Evolutionary conservation across 2,797 vertebrate genomes (phyloP).

Genomic region (Bucorvus abyssinicus): DNA sequence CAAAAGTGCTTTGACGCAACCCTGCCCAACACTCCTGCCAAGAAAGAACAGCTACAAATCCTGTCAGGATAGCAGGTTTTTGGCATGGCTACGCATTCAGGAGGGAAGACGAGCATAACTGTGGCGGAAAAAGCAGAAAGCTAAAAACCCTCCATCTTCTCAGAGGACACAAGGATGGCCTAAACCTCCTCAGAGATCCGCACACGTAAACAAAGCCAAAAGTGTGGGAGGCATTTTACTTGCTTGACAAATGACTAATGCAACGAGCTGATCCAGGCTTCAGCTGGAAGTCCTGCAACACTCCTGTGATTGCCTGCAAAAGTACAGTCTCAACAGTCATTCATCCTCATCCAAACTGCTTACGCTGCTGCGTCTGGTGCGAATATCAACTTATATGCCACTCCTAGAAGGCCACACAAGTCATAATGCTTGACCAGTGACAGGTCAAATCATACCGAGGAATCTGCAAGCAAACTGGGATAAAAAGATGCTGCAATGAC

Average conservation of each 20-base stretch:
- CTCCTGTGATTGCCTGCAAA: background rate
- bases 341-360: background rate
- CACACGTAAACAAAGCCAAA: background rate
- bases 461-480: background rate
- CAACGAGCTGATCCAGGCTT: background rate
- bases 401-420: background rate
- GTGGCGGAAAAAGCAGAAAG: background rate
- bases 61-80: constrained; percentile 31
- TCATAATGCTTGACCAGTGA: background rate
- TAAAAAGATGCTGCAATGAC: background rate
- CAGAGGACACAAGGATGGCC: background rate
- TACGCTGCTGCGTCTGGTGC: background rate
- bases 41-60: constrained; percentile 50
- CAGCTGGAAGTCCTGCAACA: background rate
- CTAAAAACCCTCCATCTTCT: background rate
- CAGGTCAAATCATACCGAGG: background rate
- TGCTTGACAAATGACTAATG: background rate
- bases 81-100: constrained; percentile 10
- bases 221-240: constrained; percentile 18
- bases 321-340: background rate
- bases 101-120: background rate
- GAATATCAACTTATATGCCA: background rate
- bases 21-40: constrained; percentile 14
- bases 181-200: background rate
- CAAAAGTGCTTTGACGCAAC: constrained; percentile 14